Conservation (phyloP, 2,113 vertebrate genomes). For the Prunella fulvescens region DNA sequence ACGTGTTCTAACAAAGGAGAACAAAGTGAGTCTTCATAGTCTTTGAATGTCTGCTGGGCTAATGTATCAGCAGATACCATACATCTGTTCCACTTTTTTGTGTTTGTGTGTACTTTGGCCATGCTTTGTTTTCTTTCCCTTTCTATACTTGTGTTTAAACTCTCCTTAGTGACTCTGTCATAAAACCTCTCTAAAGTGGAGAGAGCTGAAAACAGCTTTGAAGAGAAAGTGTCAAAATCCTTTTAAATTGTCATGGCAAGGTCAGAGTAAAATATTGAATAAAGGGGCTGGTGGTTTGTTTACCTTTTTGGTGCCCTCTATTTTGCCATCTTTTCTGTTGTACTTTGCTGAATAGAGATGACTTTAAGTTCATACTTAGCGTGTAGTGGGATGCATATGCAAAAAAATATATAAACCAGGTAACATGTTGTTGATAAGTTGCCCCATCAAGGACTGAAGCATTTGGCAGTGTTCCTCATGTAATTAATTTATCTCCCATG, state of each 20-base stretch:
- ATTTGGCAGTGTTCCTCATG: neutral
- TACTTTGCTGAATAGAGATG: neutral
- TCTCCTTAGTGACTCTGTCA: neutral
- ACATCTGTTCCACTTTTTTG: neutral
- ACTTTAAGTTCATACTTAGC: neutral
- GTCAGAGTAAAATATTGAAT: neutral
- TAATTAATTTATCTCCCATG: neutral
- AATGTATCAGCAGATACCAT: neutral
- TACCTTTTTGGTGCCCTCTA: neutral
- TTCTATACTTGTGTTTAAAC: neutral
- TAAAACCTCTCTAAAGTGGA: neutral
- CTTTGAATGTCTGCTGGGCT: neutral
- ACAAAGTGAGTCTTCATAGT: neutral
- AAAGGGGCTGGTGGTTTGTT: neutral
- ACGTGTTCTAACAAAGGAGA: neutral
- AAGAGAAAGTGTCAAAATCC: neutral
- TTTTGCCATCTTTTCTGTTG: neutral
- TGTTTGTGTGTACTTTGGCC: neutral
- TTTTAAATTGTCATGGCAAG: neutral
- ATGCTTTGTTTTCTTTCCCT: neutral
- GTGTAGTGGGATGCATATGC: neutral
- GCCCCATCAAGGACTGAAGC: neutral
- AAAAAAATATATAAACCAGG: neutral
- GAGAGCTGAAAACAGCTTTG: neutral
- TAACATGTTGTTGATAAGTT: neutral